Base-by-base conservation (phyloP, 2,113 vertebrate species). In the Dicentrarchus labrax region DNA sequence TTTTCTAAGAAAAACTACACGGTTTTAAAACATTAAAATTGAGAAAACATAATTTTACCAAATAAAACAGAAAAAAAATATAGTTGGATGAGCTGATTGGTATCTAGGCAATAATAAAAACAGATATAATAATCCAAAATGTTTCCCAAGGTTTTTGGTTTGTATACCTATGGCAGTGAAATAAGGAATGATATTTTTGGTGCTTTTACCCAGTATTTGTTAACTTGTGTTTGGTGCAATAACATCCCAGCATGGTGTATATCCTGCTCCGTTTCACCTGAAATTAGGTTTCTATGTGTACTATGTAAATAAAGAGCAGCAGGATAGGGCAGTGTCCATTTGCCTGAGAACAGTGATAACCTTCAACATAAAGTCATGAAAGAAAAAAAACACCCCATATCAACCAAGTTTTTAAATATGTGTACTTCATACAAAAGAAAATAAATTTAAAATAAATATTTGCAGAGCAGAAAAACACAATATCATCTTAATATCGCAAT, bases 371-470 rank as follows among this genome's bases (percentile, higher is more conserved):
- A 66, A 45, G 6, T 66, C 60, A 60, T 43, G 15, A 53, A 43
- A 17, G 59, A 24, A 53, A 60, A 69, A 54, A 39, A n/a, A 70
- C 11, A 57, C 56, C 41, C 64, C 9, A 22, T 11, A 57, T 47
- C 21, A 67, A 8, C 48, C 41, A 1, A 39, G 36, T 15, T 67
- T 30, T 74, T 69, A 82, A 64, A 85, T 77, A 80, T 60, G 50
- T 75, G 21, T 48, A 66, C 2, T 67, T 61, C 21, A 76, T 6
- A 76, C 10, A 56, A 62, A 78, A 65, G 62, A 74, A 85, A 82
- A 82, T 75, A 9, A 48, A 41, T 48, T 53, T 41, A 21, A 50
- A 88, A 87, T 87, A 81, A 80, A 87, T 81, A 13, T 81, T 73
- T 80, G 47, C 19, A 81, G 38, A 61, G 4, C 24, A 66, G 36